Conservation (phyloP, 2,888 invertebrate genomes). For the Orthosia gothica region DNA sequence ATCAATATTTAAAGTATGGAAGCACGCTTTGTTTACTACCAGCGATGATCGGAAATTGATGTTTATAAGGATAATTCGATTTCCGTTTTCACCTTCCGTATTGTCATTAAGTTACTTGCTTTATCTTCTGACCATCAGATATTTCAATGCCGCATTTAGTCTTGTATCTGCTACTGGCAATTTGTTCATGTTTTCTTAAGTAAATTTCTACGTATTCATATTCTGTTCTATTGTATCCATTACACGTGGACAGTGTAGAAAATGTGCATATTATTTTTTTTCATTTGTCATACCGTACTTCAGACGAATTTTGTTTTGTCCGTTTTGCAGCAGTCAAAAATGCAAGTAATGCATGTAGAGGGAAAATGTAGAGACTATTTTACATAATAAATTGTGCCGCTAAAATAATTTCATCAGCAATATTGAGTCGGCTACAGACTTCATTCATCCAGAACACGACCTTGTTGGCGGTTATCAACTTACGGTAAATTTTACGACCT, state of each 20-base stretch:
- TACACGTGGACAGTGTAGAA: background rate
- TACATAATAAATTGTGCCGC: background rate
- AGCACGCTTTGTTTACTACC: conserved; percentile 44
- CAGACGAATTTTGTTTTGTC: background rate
- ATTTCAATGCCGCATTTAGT: background rate
- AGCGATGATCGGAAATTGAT: conserved; percentile 46
- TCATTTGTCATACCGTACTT: background rate
- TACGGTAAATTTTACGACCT: conserved; percentile 73
- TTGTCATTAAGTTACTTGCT: background rate
- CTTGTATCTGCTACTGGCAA: background rate
- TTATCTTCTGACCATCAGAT: background rate
- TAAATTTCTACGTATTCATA: background rate
- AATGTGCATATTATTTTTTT: background rate
- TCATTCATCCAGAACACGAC: conserved; percentile 62
- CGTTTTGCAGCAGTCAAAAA: background rate
- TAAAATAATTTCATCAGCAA: background rate
- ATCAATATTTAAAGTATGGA: conserved; percentile 38
- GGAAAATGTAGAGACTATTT: background rate
- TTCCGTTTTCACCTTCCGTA: conserved; percentile 30
- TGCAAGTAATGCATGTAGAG: background rate
- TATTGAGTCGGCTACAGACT: conserved; percentile 26
- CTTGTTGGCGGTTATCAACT: conserved; percentile 72
- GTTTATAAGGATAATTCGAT: conserved; percentile 23
- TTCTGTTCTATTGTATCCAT: background rate
- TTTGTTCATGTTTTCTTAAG: background rate